phyloP scores from a whole-genome alignment of 2,113 vertebrate genomes.

The Piprites chloris region DNA sequence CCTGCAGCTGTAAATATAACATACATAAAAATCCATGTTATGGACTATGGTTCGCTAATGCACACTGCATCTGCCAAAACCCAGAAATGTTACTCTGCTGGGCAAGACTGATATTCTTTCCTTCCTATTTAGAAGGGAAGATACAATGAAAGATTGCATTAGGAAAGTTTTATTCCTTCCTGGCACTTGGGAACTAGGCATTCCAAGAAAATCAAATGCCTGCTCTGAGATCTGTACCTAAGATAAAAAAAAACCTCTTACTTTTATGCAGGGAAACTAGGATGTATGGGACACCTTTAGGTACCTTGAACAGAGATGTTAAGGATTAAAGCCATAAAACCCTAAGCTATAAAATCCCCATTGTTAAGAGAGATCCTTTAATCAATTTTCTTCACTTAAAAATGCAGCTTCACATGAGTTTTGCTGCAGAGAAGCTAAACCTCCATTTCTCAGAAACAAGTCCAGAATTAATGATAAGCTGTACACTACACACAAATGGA shows the following conservation, averaged over 20 bases:
- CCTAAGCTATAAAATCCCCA: neutral
- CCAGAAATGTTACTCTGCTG: neutral
- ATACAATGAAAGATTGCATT: neutral
- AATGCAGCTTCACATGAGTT: neutral
- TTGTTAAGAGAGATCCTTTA: neutral
- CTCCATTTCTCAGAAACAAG: slow-evolving; percentile 25
- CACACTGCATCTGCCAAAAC: accelerated
- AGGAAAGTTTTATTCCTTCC: neutral
- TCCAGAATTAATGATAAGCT: slow-evolving; percentile 42
- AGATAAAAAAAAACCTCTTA: neutral
- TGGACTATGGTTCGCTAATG: accelerated
- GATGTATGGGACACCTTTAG: neutral
- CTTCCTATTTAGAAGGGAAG: neutral
- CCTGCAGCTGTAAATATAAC: neutral
- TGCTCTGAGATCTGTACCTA: neutral
- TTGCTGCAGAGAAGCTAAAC: neutral
- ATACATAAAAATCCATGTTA: accelerated
- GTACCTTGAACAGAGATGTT: neutral
- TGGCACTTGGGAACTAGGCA: neutral
- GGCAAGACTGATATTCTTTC: neutral
- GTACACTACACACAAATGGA: neutral
- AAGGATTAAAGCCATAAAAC: neutral
- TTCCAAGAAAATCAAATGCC: neutral
- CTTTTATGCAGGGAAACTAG: neutral
- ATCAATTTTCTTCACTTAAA: neutral